Evolutionary conservation across 2,113 vertebrate genomes (phyloP), one percentile per base, ranked within the genome.

Genomic region (Oriolus oriolus): DNA sequence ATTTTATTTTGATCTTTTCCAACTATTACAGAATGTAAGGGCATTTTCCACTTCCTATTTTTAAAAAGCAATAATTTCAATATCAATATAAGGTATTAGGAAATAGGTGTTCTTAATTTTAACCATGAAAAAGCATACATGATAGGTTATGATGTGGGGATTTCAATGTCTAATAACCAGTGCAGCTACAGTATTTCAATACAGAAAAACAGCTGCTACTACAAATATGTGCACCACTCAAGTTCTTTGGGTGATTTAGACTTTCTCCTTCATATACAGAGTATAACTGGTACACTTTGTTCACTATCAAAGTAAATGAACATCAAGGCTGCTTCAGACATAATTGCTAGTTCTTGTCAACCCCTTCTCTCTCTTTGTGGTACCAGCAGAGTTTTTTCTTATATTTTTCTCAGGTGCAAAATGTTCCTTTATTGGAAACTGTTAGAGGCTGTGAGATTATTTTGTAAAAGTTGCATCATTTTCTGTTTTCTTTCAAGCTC

Each of bases 371-470:
- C 8, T 61, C 1, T 61, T 65, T 82, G 15, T 37, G 2, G 2
- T 17, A 18, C 4, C 8, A 88, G 16, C 7, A 59, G 17, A 47
- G 14, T 61, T 37, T 45, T 23, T 71, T 18, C 19, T 35, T 49
- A 7, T 17, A 13, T 47, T 50, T 59, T 45, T 13, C 3, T 19
- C 24, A 56, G 4, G 7, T 59, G 11, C 11, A 76, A 59, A 17
- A 12, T 64, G 5, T 45, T 76, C 4, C 17, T 68, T 66, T 42
- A 23, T 10, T 66, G 20, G 24, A 88, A 82, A 70, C 13, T 35
- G 6, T 13, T 35, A 13, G 7, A 27, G 28, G 3, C 7, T 61
- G 9, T 1, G 3, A 76, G 11, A 59, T 16, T 11, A 2, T 24
- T 87, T 61, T n/a, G 3, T 47, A 15, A 15, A 88, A 82, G 15